Conservation (phyloP, 2,797 vertebrate genomes). For the Balearica regulorum region DNA sequence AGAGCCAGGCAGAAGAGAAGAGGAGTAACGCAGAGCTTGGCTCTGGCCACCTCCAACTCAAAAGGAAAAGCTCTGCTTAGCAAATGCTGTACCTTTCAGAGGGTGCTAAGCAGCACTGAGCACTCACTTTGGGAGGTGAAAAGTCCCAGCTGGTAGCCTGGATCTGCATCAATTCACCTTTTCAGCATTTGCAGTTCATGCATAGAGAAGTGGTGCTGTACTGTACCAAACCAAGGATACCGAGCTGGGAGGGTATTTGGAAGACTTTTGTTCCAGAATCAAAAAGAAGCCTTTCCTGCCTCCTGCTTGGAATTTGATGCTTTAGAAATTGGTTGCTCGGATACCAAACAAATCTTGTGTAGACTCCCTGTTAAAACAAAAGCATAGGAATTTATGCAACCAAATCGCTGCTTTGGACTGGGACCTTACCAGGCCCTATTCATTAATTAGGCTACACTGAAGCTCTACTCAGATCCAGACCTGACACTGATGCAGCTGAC, state of each 20-base stretch:
- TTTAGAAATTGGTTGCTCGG: constrained; percentile 69
- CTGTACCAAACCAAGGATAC: constrained; percentile 19
- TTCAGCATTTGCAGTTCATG: neutral
- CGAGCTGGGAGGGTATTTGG: constrained; percentile 3
- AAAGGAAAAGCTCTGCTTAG: constrained; percentile 5
- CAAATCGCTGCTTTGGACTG: neutral
- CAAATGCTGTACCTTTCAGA: neutral
- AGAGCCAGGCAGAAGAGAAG: neutral
- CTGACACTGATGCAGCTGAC: neutral
- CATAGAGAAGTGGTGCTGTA: neutral
- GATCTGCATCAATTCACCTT: neutral
- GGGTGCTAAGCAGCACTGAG: neutral
- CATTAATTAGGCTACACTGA: neutral
- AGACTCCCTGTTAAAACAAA: constrained; percentile 35
- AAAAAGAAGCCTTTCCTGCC: constrained; percentile 61
- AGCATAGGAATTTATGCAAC: neutral
- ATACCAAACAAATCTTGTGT: constrained; percentile 57
- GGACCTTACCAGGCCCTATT: neutral
- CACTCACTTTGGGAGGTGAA: neutral
- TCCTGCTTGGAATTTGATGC: constrained; percentile 44
- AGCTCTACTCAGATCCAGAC: neutral
- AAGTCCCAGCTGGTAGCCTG: neutral
- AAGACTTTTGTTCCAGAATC: constrained; percentile 58
- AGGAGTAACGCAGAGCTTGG: neutral
- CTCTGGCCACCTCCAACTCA: neutral